Conservation (phyloP, 2,888 invertebrate genomes). For the Trichogramma evanescens region DNA sequence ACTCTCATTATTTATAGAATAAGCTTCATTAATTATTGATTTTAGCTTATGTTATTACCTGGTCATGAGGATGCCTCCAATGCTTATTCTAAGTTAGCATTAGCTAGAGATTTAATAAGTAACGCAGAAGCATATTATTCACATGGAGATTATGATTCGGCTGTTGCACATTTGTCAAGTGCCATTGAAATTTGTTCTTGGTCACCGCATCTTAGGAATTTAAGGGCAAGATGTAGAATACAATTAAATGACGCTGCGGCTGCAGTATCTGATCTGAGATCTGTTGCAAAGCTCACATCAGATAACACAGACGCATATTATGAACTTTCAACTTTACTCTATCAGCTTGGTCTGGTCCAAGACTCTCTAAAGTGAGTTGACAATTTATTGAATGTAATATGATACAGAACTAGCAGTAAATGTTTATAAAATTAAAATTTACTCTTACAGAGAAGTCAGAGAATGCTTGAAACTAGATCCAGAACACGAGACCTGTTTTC, state of each 20-base stretch:
- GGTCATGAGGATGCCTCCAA: slow-evolving; percentile 66
- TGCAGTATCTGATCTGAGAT: slow-evolving; percentile 85
- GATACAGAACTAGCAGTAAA: background rate
- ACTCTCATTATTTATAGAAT: background rate
- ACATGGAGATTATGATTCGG: slow-evolving; percentile 53
- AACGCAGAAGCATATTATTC: slow-evolving; percentile 58
- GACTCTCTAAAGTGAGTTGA: slow-evolving; percentile 71
- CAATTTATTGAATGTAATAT: background rate
- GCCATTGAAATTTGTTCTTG: slow-evolving; percentile 82
- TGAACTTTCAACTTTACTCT: slow-evolving; percentile 77
- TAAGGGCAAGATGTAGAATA: slow-evolving; percentile 80
- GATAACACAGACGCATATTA: slow-evolving; percentile 86
- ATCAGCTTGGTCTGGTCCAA: slow-evolving; percentile 84
- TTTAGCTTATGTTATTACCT: slow-evolving; percentile 63
- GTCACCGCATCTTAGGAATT: slow-evolving; percentile 75
- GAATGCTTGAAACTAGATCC: slow-evolving; percentile 96
- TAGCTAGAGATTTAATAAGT: slow-evolving; percentile 58
- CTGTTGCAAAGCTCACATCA: slow-evolving; percentile 80
- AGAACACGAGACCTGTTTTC: slow-evolving; percentile 93
- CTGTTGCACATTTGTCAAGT: slow-evolving; percentile 60
- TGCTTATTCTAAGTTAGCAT: slow-evolving; percentile 59
- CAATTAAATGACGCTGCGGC: slow-evolving; percentile 69
- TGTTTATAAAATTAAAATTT: background rate
- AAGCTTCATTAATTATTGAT: background rate
- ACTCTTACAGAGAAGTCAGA: slow-evolving; percentile 67